These are phyloP conservation scores for Heliopora coerulea DNA, from an alignment of 92 coral and sea anemone species.

Conservation along the genomic window DNA sequence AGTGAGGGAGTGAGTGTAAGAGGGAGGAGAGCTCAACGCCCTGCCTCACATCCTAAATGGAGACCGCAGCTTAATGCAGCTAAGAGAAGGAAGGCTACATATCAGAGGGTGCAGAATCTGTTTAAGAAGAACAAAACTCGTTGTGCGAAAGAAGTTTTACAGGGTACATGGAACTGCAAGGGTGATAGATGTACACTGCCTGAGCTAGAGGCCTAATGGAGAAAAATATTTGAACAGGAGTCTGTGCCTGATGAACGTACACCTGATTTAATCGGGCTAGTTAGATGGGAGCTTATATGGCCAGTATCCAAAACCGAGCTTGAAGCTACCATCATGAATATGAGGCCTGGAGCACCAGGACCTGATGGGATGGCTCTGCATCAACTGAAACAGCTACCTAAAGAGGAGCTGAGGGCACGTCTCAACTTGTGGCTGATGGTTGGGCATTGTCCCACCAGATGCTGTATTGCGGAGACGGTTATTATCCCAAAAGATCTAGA, in stretches of 20 bases:
- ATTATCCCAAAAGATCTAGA: neutral
- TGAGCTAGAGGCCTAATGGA: neutral
- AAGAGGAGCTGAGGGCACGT: neutral
- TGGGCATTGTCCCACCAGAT: neutral
- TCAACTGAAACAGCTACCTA: neutral
- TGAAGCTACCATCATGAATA: too few species aligned
- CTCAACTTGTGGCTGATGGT: conserved; percentile 19
- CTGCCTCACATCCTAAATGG: too few species aligned
- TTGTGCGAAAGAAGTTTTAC: conserved; percentile 6
- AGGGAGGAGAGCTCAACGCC: too few species aligned
- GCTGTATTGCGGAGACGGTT: conserved; percentile 14
- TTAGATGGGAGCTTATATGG: neutral
- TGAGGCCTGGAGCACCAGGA: neutral
- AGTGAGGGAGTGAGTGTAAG: too few species aligned
- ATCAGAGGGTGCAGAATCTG: too few species aligned
- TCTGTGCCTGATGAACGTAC: neutral
- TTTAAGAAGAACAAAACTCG: neutral
- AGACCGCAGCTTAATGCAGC: too few species aligned
- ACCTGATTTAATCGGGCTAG: neutral
- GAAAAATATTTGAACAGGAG: neutral
- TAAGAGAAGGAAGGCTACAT: too few species aligned
- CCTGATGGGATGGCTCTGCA: neutral
- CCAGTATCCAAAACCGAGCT: neutral
- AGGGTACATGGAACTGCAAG: neutral
- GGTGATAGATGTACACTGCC: too few species aligned